Evolutionary conservation across 2,888 invertebrate species (phyloP), one percentile per base, ranked within the genome.

Genomic region (Deilephila porcellus): DNA sequence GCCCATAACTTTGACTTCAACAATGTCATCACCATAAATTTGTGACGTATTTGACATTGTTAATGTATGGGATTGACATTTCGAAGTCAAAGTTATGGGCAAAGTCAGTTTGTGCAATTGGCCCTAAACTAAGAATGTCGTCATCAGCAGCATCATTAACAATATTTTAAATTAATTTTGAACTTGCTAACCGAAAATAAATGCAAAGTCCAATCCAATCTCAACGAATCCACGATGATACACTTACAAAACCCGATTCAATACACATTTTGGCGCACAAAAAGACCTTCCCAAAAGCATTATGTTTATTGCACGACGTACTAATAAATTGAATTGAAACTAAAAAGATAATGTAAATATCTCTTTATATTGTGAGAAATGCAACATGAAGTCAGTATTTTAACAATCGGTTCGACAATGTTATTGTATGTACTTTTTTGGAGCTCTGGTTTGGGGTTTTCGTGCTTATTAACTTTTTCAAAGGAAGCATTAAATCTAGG

Each of bases 301-400:
- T 77, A 86, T 87, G 88, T 91, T 92, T 92, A 91, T 91, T 88
- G 89, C 86, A 87, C 90, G 89, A 91, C 89, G 90, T 86, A 87
- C 86, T 82, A 84, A 91, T 92, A 92, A 91, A 91, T 91, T 89
- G 85, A 84, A 59, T 85, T 90, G 88, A 88, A 90, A 83, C 83
- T 86, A 86, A 86, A 84, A 83, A 84, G 88, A 88, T 89, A 90
- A 90, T 89, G 90, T 78, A 72, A 75, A 78, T 71, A 87, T 86
- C 87, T 86, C 87, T 88, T 89, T 89, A 88, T 87, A 83, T 85
- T 83, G 83, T 83, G 83, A 83, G 87, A 85, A 86, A 87, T 86
- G 83, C 79, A 76, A 82, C 53, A 53, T 56, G 32, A 53, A 34
- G 34, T 79, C 75, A 74, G 86, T 89, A 89, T 86, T 86, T 89